phyloP scores from a whole-genome alignment of 2,888 invertebrate genomes.

The Gasteruption jaculator region DNA sequence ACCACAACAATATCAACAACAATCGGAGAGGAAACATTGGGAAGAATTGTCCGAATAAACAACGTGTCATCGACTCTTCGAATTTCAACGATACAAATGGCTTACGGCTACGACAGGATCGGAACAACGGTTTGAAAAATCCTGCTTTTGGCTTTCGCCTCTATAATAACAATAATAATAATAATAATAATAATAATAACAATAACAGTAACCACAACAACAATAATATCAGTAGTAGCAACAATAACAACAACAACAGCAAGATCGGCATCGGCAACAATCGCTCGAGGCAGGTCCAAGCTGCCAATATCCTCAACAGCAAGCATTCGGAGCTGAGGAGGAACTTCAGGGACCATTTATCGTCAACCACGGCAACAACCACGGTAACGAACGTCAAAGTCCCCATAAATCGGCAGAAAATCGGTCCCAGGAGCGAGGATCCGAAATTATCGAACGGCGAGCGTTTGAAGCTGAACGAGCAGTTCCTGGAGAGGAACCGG shows the following conservation, averaged over 20 bases:
- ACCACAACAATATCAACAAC: too few species aligned
- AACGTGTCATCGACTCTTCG: conserved; percentile 30
- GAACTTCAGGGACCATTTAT: not conserved
- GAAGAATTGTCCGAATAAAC: conserved; percentile 20
- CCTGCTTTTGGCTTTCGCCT: too few species aligned
- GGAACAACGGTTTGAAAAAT: conserved; percentile 19
- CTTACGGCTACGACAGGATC: conserved; percentile 32
- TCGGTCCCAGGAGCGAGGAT: too few species aligned
- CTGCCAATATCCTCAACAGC: conserved; percentile 13
- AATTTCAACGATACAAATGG: conserved; percentile 43
- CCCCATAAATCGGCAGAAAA: too few species aligned
- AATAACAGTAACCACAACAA: conserved; percentile 7
- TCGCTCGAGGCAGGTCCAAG: conserved; percentile 2
- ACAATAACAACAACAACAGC: conserved; percentile 2
- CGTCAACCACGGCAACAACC: too few species aligned
- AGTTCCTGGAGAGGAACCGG: too few species aligned
- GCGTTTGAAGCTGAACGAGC: too few species aligned
- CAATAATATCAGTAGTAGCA: not conserved
- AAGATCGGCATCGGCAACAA: conserved; percentile 7
- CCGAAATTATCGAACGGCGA: too few species aligned
- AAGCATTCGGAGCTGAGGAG: conserved; percentile 3
- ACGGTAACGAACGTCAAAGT: too few species aligned
- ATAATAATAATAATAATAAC: too few species aligned
- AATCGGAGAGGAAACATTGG: too few species aligned
- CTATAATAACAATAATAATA: conserved; percentile 7